Evolutionary conservation across 2,888 invertebrate species (phyloP).

Genomic region (Pegoplata infirma): DNA sequence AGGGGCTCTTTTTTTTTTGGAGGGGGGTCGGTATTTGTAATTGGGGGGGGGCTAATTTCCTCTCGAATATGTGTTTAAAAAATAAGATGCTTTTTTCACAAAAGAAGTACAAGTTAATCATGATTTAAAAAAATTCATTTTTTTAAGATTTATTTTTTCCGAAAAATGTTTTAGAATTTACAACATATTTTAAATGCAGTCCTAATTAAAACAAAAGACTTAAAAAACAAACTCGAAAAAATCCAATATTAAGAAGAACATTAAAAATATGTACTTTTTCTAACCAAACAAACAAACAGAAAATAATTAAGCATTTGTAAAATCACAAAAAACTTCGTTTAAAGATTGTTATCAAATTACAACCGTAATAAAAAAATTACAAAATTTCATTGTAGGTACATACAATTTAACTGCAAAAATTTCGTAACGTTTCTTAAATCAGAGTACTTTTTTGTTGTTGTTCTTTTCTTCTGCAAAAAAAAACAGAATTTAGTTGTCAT

Average conservation of each 20-base stretch:
- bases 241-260: background rate
- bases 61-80: no score
- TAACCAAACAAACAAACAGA: conserved; percentile 4
- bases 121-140: no score
- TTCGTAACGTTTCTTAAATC: conserved; percentile 31
- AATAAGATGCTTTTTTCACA: no score
- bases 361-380: background rate
- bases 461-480: background rate
- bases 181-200: no score
- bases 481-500: conserved; percentile 42
- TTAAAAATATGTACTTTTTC: background rate
- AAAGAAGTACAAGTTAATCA: no score
- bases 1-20: no score
- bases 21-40: no score
- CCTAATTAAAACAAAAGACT: conserved; percentile 1
- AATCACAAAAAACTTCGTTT: background rate
- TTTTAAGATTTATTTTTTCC: no score
- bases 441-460: conserved; percentile 13
- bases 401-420: conserved; percentile 11
- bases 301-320: background rate
- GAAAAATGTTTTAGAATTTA: no score
- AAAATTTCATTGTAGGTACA: no score
- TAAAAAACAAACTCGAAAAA: background rate
- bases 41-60: no score
- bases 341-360: background rate